A percentile compares a stretch with the other conserved stretches of the same genome.
Conservation (phyloP, 2,113 vertebrate genomes). For the Etia nguti region DNA sequence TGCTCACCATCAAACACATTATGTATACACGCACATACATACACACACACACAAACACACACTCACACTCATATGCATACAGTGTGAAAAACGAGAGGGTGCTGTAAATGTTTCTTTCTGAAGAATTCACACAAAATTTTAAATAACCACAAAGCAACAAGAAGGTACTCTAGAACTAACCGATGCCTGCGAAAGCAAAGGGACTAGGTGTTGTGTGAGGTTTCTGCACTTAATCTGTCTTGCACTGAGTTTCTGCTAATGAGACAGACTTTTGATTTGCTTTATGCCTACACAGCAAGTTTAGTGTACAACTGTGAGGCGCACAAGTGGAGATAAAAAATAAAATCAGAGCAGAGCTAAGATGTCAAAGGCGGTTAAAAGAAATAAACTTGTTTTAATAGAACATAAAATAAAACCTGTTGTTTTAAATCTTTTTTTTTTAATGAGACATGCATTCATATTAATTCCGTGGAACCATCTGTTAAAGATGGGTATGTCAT, state of each 20-base stretch:
- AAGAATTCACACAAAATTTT: slow-evolving; percentile 43
- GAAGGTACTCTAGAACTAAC: not conserved
- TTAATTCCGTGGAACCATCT: not conserved
- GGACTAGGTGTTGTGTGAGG: not conserved
- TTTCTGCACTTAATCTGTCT: not conserved
- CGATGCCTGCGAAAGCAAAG: not conserved
- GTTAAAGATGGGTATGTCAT: not conserved
- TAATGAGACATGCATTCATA: not conserved
- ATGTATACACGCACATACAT: slow-evolving; percentile 2
- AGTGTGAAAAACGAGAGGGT: slow-evolving; percentile 37
- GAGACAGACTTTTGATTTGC: not conserved
- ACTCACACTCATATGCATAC: not conserved
- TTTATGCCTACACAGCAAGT: not conserved
- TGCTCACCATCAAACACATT: slow-evolving; percentile 10
- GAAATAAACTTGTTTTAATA: not conserved
- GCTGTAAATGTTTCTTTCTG: slow-evolving; percentile 40
- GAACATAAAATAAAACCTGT: not conserved
- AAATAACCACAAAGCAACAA: slow-evolving; percentile 26
- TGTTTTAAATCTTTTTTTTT: not conserved
- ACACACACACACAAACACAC: slow-evolving; percentile 8
- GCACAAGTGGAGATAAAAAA: not conserved
- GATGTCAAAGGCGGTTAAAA: not conserved
- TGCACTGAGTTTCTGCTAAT: not conserved
- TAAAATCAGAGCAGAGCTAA: not conserved
- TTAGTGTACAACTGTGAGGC: not conserved